A percentile compares a stretch with the other conserved stretches of the same genome.
These are phyloP conservation scores for Hoplostethus atlanticus DNA, from an alignment of 2,797 vertebrate genomes.

Conservation along the genomic window DNA sequence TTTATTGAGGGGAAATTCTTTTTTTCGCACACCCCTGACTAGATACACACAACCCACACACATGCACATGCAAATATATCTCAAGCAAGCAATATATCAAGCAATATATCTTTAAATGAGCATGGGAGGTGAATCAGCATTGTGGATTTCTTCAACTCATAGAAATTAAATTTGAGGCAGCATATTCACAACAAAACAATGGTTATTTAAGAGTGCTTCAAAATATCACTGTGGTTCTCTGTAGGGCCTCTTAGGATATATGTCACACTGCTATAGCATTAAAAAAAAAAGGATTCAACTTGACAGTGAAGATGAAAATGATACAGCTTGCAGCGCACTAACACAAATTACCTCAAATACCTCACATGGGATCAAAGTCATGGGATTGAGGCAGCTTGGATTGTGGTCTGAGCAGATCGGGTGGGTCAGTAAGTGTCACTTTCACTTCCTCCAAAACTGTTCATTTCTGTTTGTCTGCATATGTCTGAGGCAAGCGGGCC, in stretches of 20 bases:
- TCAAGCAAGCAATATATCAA: too few species aligned
- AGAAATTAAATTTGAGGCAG: constrained; percentile 10
- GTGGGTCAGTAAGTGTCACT: constrained; percentile 51
- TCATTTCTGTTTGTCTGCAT: constrained; percentile 49
- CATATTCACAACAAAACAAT: constrained; percentile 16
- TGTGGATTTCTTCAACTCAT: constrained; percentile 23
- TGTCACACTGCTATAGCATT: constrained; percentile 8
- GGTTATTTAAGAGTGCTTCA: constrained; percentile 40
- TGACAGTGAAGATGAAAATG: constrained; percentile 29
- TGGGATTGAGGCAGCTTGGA: constrained; percentile 25
- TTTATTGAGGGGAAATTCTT: too few species aligned
- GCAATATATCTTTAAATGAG: background rate
- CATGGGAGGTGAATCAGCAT: constrained; percentile 23
- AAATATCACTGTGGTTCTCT: constrained; percentile 36
- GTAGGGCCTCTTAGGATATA: constrained; percentile 30
- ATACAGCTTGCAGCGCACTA: constrained; percentile 28
- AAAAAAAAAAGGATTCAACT: constrained; percentile 33
- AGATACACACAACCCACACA: too few species aligned
- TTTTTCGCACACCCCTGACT: too few species aligned
- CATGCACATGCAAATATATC: too few species aligned
- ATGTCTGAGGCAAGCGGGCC: constrained; percentile 39
- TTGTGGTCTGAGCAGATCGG: constrained; percentile 44
- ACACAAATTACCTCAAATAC: constrained; percentile 12
- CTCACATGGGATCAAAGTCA: constrained; percentile 28
- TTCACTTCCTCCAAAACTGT: constrained; percentile 47